Percentiles rank a stretch among this genome's conserved stretches.
phyloP scores from a whole-genome alignment of 1,140 invertebrate genomes.

The Heterodera schachtii region DNA sequence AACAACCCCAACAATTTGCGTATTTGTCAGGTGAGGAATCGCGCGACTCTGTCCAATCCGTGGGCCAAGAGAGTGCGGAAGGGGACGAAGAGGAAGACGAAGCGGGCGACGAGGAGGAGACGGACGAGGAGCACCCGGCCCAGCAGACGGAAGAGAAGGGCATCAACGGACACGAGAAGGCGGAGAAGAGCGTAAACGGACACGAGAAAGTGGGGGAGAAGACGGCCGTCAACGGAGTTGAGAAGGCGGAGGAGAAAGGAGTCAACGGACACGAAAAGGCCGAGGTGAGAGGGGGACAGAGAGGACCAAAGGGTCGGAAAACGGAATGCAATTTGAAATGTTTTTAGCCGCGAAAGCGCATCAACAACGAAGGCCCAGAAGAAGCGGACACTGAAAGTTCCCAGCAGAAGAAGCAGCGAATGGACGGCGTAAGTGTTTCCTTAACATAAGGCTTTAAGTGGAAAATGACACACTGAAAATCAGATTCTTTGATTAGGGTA shows the following conservation, averaged over 20 bases:
- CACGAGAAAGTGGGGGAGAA: no score
- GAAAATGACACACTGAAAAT: no score
- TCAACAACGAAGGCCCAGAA: neutral
- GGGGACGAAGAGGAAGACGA: slow-evolving; percentile 12
- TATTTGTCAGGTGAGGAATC: neutral
- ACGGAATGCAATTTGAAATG: no score
- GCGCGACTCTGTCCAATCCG: slow-evolving; percentile 5
- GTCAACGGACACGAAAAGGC: no score
- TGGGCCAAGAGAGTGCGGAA: slow-evolving; percentile 2
- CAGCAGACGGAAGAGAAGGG: slow-evolving; percentile 16
- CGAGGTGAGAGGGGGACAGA: no score
- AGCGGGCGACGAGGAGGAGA: slow-evolving; percentile 8
- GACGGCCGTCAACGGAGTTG: no score
- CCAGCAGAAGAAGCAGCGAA: slow-evolving; percentile 24
- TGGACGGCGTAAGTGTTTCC: slow-evolving; percentile 23
- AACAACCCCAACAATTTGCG: no score
- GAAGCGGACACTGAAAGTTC: neutral
- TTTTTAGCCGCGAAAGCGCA: slow-evolving; percentile 7
- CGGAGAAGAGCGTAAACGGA: slow-evolving; percentile 4
- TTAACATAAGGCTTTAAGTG: no score
- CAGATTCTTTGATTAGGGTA: no score
- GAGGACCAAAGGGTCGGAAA: no score
- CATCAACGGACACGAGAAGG: slow-evolving; percentile 24
- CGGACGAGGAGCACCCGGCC: slow-evolving; percentile 3
- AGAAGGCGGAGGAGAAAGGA: no score